Conservation (phyloP, 2,888 invertebrate species). For the Erebia palarica region DNA sequence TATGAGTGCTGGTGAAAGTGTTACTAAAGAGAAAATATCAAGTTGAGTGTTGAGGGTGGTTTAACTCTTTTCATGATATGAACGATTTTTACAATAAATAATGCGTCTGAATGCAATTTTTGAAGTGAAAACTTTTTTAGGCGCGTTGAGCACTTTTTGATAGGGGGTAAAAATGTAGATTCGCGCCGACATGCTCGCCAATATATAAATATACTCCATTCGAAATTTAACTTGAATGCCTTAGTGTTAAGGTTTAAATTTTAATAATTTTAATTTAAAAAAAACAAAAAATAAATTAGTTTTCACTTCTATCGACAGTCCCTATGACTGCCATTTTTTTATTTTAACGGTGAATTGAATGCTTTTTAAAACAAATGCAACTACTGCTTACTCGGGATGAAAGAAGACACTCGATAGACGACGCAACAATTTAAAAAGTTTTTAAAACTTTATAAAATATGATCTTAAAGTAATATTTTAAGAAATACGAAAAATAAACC, state of each 20-base stretch:
- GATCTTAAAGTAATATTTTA: constrained; percentile 24
- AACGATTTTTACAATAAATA: not conserved
- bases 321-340: no score
- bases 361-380: not conserved
- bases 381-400: not conserved
- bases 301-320: no score
- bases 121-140: no score
- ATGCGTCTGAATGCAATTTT: not conserved
- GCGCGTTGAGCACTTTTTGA: no score
- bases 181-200: no score
- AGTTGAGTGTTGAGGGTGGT: constrained; percentile 16
- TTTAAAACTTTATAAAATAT: not conserved
- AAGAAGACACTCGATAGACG: not conserved
- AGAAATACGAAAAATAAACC: constrained; percentile 24
- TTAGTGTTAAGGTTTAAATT: no score
- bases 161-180: no score
- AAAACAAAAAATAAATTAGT: no score
- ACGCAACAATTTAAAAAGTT: not conserved
- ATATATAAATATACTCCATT: no score
- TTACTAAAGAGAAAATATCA: constrained; percentile 37
- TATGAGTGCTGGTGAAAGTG: constrained; percentile 17
- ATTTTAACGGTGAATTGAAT: not conserved
- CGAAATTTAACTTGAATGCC: no score
- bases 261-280: no score
- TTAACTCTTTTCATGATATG: constrained; percentile 1